Evolutionary conservation across 2,113 vertebrate species (phyloP).

Genomic region (Egretta garzetta): DNA sequence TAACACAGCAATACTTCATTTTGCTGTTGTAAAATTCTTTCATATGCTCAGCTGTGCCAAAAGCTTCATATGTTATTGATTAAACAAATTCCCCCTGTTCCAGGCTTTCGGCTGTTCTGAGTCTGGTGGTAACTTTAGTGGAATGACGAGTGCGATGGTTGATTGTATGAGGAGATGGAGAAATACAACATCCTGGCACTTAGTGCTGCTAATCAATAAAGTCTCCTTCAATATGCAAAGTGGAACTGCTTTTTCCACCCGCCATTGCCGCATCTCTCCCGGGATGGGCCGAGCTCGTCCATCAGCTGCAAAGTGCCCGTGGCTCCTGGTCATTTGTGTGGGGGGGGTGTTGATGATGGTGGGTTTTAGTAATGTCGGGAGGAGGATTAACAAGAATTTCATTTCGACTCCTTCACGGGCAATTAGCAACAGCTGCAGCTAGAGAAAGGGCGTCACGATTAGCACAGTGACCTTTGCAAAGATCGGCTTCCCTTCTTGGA

Average conservation of each 20-base stretch:
- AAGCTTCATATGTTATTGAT: slow-evolving; percentile 54
- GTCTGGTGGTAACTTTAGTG: neutral
- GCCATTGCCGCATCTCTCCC: neutral
- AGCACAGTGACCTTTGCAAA: slow-evolving; percentile 53
- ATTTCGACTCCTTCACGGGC: slow-evolving; percentile 33
- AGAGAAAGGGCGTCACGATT: slow-evolving; percentile 29
- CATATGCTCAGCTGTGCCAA: slow-evolving; percentile 6
- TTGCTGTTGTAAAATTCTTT: slow-evolving; percentile 29
- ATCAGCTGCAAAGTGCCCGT: neutral
- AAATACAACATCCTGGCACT: neutral
- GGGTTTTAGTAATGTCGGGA: neutral
- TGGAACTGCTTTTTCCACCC: neutral
- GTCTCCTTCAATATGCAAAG: neutral
- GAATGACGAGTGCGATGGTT: neutral
- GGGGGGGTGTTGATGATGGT: neutral
- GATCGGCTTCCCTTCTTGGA: slow-evolving; percentile 3
- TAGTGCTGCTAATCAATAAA: neutral
- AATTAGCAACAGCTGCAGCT: slow-evolving; percentile 46
- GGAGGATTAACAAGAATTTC: slow-evolving; percentile 47
- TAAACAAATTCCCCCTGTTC: slow-evolving; percentile 48
- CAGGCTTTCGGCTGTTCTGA: slow-evolving; percentile 3
- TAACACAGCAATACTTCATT: slow-evolving; percentile 22
- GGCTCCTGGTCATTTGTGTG: neutral
- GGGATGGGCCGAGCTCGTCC: neutral
- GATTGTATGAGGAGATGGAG: neutral